Evolutionary conservation across 2,797 vertebrate species (phyloP).

Genomic region (Argyrosomus regius): DNA sequence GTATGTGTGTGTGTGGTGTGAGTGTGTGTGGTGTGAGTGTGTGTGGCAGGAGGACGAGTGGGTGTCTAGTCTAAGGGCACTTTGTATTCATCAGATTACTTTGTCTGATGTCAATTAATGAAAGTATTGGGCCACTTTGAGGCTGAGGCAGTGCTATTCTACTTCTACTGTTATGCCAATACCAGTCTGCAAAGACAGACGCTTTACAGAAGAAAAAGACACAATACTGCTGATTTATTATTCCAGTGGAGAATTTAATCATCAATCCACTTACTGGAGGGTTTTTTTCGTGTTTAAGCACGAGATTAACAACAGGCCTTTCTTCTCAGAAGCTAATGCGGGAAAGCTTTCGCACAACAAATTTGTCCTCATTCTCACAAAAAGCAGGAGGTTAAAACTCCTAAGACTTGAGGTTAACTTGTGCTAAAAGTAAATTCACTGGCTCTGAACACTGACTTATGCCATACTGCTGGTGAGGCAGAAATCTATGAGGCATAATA

Average conservation of each 20-base stretch:
- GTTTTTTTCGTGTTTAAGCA: slow-evolving; percentile 15
- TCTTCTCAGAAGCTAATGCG: not conserved
- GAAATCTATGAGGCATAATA: not conserved
- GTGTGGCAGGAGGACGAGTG: slow-evolving; percentile 47
- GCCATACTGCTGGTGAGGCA: not conserved
- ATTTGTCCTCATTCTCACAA: not conserved
- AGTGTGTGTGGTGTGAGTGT: slow-evolving; percentile 45
- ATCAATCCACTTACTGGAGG: slow-evolving; percentile 26
- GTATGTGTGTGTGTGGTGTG: slow-evolving; percentile 44
- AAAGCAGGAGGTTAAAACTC: not conserved
- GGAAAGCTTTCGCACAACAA: not conserved
- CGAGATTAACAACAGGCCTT: slow-evolving; percentile 9
- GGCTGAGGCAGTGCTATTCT: slow-evolving; percentile 30
- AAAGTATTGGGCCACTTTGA: slow-evolving; percentile 60
- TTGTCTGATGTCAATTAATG: slow-evolving; percentile 73
- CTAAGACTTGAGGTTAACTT: not conserved
- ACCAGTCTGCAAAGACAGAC: slow-evolving; percentile 20
- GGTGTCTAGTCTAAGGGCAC: slow-evolving; percentile 55
- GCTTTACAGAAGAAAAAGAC: not conserved
- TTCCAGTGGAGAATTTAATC: slow-evolving; percentile 17
- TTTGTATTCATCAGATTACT: slow-evolving; percentile 69
- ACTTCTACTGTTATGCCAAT: slow-evolving; percentile 36
- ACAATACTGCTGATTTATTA: slow-evolving; percentile 17
- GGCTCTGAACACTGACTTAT: not conserved
- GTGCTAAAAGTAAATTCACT: not conserved